These are phyloP conservation scores for Choreutis nemorana DNA, from an alignment of 2,888 invertebrate species.

Conservation along the genomic window DNA sequence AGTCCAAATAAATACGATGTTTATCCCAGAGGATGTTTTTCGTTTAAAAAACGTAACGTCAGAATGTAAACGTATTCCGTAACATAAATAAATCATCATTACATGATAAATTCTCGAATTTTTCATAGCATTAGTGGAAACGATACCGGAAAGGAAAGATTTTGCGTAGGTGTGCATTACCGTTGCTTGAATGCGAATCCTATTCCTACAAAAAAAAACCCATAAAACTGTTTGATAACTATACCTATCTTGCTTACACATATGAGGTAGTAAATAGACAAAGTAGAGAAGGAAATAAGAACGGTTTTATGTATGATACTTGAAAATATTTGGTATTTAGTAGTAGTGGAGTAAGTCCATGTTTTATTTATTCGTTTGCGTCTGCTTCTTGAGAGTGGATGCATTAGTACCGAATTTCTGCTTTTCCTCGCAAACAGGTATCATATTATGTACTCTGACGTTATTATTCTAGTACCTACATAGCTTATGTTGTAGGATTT, in stretches of 20 bases:
- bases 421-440: conserved; percentile 8
- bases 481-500: too few species aligned
- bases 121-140: conserved; percentile 13
- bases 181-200: too few species aligned
- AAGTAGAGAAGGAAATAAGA: too few species aligned
- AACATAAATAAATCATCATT: background rate
- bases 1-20: background rate
- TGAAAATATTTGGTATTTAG: too few species aligned
- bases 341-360: conserved; percentile 23
- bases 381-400: conserved; percentile 39
- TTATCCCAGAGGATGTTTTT: background rate
- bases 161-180: conserved; percentile 26
- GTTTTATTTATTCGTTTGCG: conserved; percentile 51
- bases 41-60: background rate
- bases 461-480: too few species aligned
- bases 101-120: conserved; percentile 8
- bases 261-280: too few species aligned
- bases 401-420: conserved; percentile 45
- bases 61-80: background rate
- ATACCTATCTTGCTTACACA: too few species aligned
- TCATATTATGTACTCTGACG: conserved; percentile 8
- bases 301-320: too few species aligned
- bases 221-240: too few species aligned
- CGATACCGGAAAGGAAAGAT: conserved; percentile 9
- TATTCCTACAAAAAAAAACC: too few species aligned